Percentiles rank a stretch among this genome's conserved stretches.
Conservation (phyloP, 2,888 invertebrate species). For the Leistus spinibarbis region DNA sequence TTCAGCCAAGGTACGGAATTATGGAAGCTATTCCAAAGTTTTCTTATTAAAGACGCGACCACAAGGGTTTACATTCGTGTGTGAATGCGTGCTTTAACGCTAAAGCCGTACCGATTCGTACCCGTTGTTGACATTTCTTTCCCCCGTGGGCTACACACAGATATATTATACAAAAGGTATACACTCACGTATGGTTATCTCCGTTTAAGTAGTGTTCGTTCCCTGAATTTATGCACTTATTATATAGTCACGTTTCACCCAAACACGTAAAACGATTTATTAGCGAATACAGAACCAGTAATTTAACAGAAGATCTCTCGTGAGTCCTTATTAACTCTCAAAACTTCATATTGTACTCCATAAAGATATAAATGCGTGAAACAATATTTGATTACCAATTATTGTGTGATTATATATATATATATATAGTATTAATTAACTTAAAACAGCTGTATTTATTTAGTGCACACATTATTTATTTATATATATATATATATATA, state of each 20-base stretch:
- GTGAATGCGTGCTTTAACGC: slow-evolving; percentile 1
- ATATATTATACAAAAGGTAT: not conserved
- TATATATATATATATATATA: too few relatives aligned
- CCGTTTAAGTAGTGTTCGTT: not conserved
- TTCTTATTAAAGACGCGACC: slow-evolving; percentile 37
- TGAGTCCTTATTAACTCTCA: not conserved
- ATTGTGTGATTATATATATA: too few relatives aligned
- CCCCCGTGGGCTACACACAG: not conserved
- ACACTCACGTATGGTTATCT: not conserved
- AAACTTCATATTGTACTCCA: too few relatives aligned
- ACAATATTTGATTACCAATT: too few relatives aligned
- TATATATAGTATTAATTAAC: too few relatives aligned
- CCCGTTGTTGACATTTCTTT: not conserved
- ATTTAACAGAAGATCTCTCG: not conserved
- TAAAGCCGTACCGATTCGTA: not conserved
- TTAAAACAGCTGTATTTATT: too few relatives aligned
- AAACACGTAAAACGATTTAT: not conserved
- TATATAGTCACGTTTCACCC: not conserved
- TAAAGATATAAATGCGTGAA: too few relatives aligned
- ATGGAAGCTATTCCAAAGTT: slow-evolving; percentile 35
- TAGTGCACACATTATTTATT: too few relatives aligned
- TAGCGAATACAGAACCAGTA: not conserved
- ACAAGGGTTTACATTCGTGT: not conserved
- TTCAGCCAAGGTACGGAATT: slow-evolving; percentile 18
- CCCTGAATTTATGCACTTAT: slow-evolving; percentile 3